Conservation (phyloP, 2,113 vertebrate species). For the Heterotis niloticus region DNA sequence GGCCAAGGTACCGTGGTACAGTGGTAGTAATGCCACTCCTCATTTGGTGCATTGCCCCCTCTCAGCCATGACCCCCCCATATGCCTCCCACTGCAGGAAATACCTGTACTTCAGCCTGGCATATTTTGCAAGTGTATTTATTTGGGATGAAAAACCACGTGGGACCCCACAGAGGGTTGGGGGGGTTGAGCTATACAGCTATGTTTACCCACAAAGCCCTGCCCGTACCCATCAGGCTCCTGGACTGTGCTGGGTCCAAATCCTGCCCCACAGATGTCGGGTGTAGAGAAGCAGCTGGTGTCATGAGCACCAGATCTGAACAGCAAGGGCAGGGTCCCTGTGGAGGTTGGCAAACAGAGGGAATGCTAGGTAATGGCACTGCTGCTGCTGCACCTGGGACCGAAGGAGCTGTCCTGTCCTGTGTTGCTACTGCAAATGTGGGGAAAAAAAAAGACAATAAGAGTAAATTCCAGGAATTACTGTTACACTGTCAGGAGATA, state of each 20-base stretch:
- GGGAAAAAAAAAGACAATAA: background rate
- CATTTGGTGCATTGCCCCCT: background rate
- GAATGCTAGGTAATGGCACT: background rate
- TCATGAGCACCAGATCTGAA: too few relatives aligned
- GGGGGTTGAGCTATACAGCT: constrained; percentile 45
- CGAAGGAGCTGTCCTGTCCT: background rate
- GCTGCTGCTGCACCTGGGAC: background rate
- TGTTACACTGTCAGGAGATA: background rate
- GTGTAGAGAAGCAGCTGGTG: too few relatives aligned
- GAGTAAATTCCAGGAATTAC: background rate
- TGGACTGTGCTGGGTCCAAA: background rate
- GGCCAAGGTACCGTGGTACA: too few relatives aligned
- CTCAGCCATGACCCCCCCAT: constrained; percentile 12
- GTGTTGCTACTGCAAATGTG: background rate
- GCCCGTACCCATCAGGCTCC: background rate
- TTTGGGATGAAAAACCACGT: constrained; percentile 39
- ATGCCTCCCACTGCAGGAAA: constrained; percentile 29
- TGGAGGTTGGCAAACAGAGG: background rate
- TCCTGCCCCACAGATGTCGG: background rate
- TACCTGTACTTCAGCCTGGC: constrained; percentile 33
- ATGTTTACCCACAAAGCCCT: constrained; percentile 24
- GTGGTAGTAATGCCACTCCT: too few relatives aligned
- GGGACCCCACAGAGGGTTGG: background rate
- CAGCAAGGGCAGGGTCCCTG: too few relatives aligned
- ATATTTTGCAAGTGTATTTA: constrained; percentile 37